Evolutionary conservation across 2,797 vertebrate genomes (phyloP), one percentile per base, ranked within the genome.

Genomic region (Dipus sagitta): DNA sequence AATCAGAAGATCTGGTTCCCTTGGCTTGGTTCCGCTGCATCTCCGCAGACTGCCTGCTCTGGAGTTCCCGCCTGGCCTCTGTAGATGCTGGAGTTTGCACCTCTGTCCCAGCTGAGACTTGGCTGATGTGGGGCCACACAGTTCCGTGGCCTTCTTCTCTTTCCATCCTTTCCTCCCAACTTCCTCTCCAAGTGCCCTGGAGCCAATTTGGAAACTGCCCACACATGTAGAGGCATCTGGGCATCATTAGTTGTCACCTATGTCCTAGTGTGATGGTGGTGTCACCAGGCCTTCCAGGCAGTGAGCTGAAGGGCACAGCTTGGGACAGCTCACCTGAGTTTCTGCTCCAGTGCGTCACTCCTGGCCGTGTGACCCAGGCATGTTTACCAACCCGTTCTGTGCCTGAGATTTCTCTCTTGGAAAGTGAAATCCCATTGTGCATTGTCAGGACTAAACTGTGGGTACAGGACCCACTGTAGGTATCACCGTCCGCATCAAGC

Each of bases 191-290:
- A 67, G 38, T 54, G 65, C 6, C 12, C 6, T 54, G 54, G 54
- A 54, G 54, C 13, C 54, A 6, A 54, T 54, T 54, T 54, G 54
- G 54, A 54, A 54, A 54, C 54, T 13, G 8, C 18, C 30, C 13
- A 12, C 24, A 60, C 4, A 60, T 17, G 10, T 13, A 20, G 47
- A 71, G 30, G 47, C n/a, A 21, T 58, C n/a, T 38, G 12, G 5
- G 2, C 30, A 12, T n/a, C 28, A 26, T 1, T 12, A 10, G 26
- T 14, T n/a, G 3, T 68, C 8, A 38, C 28, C 2, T 21, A 3
- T 68, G 15, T 28, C 21, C 6, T 28, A 54, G 91, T 58, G 14
- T 24, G 21, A 58, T 14, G 21, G 24, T 28, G 11, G 10, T 32
- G 32, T 52, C 14, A 6, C n/a, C n/a, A 5, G 1, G 10, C 67